These are phyloP conservation scores for Osedax fenrisi DNA, from an alignment of 2,888 invertebrate genomes.

Conservation along the genomic window DNA sequence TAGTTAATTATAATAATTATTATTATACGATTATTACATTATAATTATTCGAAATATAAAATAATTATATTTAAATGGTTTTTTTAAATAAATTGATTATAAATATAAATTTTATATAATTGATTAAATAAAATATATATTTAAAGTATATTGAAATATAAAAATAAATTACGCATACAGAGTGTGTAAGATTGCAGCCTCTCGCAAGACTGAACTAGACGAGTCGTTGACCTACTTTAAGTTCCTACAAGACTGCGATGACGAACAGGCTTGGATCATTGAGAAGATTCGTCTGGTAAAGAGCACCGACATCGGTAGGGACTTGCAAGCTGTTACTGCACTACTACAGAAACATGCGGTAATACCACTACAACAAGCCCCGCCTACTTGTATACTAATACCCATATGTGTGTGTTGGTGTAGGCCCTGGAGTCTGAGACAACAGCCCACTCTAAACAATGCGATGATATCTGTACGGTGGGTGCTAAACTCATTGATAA, in stretches of 20 bases:
- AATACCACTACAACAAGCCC: not conserved
- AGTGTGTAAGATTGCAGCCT: slow-evolving; percentile 19
- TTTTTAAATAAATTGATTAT: too few relatives aligned
- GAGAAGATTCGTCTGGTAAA: slow-evolving; percentile 86
- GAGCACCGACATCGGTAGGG: slow-evolving; percentile 82
- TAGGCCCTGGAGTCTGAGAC: slow-evolving; percentile 66
- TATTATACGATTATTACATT: too few relatives aligned
- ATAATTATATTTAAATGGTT: too few relatives aligned
- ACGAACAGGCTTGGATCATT: slow-evolving; percentile 89
- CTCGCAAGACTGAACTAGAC: slow-evolving; percentile 65
- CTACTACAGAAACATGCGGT: slow-evolving; percentile 71
- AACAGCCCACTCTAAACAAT: slow-evolving; percentile 54
- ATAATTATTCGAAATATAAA: too few relatives aligned
- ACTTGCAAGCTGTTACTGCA: slow-evolving; percentile 74
- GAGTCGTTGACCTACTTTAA: slow-evolving; percentile 85
- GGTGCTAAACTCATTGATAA: slow-evolving; percentile 67
- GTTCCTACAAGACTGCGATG: slow-evolving; percentile 89
- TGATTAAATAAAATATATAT: too few relatives aligned
- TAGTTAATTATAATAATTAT: too few relatives aligned
- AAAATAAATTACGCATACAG: too few relatives aligned
- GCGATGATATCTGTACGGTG: slow-evolving; percentile 55
- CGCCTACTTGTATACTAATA: not conserved
- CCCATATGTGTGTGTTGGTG: not conserved
- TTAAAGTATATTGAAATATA: too few relatives aligned
- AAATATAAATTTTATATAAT: too few relatives aligned